Evolutionary conservation across 2,888 invertebrate genomes (phyloP).

Genomic region (Nephrotoma flavescens): DNA sequence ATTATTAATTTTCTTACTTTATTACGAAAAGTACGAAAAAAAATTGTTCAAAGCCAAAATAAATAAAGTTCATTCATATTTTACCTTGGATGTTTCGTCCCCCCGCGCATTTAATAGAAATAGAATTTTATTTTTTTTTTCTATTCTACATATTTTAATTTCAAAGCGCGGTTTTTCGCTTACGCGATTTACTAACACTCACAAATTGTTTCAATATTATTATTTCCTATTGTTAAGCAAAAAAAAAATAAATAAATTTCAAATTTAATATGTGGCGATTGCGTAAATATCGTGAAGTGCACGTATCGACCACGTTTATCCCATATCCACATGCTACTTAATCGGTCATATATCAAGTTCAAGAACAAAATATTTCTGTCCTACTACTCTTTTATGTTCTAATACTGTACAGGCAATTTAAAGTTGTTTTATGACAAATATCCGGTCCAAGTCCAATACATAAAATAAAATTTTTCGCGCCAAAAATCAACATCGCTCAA

Average conservation of each 20-base stretch:
- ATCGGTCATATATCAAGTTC: background rate
- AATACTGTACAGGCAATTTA: background rate
- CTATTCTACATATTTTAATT: background rate
- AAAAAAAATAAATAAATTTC: background rate
- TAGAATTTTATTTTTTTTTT: background rate
- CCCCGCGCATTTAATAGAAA: background rate
- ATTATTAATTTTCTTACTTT: background rate
- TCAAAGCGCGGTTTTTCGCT: background rate
- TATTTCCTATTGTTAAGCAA: background rate
- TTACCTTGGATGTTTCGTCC: background rate
- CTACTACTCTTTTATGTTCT: background rate
- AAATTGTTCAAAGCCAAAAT: background rate
- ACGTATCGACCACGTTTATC: background rate
- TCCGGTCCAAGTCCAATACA: background rate
- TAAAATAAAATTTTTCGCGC: background rate
- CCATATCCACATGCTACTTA: background rate
- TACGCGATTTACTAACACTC: background rate
- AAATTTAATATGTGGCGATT: background rate
- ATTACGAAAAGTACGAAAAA: background rate
- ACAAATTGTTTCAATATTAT: background rate
- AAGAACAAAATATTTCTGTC: background rate
- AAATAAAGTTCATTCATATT: background rate
- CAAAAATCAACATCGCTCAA: background rate
- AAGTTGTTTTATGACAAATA: background rate
- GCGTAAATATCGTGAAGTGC: background rate